Base-by-base conservation (phyloP, 2,888 invertebrate genomes). In the Tipula vernalis region DNA sequence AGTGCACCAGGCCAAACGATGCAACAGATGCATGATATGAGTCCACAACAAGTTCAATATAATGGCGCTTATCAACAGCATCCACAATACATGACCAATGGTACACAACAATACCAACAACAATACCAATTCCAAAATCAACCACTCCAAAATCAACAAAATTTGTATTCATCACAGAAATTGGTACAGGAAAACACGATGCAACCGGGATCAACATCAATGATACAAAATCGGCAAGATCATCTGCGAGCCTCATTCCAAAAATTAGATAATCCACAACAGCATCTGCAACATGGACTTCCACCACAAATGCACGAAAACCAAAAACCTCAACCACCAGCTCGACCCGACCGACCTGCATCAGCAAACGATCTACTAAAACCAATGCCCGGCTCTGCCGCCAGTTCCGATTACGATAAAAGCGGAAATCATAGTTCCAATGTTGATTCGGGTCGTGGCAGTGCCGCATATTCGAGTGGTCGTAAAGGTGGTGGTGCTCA, bases 381-480 rank as follows among this genome's bases (percentile, higher is more conserved):
- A 91, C 92, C 86, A 86, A 90, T 93, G 0, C 90, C 92, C 83
- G 93, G 94, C 18, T 94, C 94, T 12, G 94, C 93, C 4, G 94
- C 94, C 41, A 94, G 94, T 90, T 94, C 94, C 90, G 96, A 96
- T 91, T 96, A 95, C 89, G 95, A 96, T 90, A 96, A 95, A 90
- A 93, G 95, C 86, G 95, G 95, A 5, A 93, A 93, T n/a, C 95
- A 95, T 88, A 95, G 95, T 12, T 95, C 95, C 0, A 95, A 96
- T 90, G 95, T 95, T 36, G 96, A 96, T 91, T 96, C 96, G 0
- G 96, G 96, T 18, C 92, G 96, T 88, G 96, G 96, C n/a, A 96
- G 96, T 90, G 96, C 95, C 5, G 95, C 95, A 84, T 96, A 96
- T 91, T 95, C 95, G 57, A 96, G 95, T 89, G 95, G 95, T 2